Evolutionary conservation across 2,113 vertebrate genomes (phyloP), one percentile per base, ranked within the genome.

Genomic region (Gallinago media): DNA sequence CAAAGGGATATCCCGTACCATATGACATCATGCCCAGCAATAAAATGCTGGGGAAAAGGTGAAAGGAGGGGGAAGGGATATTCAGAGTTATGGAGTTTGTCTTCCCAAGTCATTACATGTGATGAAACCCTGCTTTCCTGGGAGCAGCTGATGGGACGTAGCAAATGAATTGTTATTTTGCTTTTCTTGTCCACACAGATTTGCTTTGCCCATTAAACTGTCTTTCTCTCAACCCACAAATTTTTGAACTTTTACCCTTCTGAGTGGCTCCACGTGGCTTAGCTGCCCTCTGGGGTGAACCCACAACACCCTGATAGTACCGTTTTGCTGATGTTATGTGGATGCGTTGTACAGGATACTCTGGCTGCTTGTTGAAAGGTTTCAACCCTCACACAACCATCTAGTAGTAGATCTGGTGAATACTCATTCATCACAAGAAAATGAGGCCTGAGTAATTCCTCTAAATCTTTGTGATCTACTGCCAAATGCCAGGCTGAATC

Each of bases 21-120:
- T 38, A 8, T 32, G 27, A 3, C 0, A 0, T 61, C 54, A 29
- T 0, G 5, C 14, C 21, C 11, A 12, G 21, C 32, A 61, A 36
- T 22, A 34, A 38, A 74, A 66, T 15, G 15, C 49, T 42, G 17
- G 36, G 36, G 6, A 23, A 74, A 32, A 26, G 11, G 52, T 21
- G 46, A 46, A 46, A 38, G 29, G 50, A 56, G 49, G 27, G 16
- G 22, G 58, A 46, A 4, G 3, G 6, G 6, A 47, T 42, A 11
- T 9, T 82, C 70, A 67, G 68, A 61, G 32, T 32, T 54, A 20
- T 0, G 12, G 15, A 10, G 8, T 75, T 52, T 36, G 9, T 36
- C 20, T 76, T 83, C 62, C 27, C 47, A 47, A 71, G n/a, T 8
- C 1, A 0, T n/a, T 49, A 22, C 15, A 27, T 0, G 1, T 49